Evolutionary conservation across 2,113 vertebrate genomes (phyloP).

Genomic region (Isurus oxyrinchus): DNA sequence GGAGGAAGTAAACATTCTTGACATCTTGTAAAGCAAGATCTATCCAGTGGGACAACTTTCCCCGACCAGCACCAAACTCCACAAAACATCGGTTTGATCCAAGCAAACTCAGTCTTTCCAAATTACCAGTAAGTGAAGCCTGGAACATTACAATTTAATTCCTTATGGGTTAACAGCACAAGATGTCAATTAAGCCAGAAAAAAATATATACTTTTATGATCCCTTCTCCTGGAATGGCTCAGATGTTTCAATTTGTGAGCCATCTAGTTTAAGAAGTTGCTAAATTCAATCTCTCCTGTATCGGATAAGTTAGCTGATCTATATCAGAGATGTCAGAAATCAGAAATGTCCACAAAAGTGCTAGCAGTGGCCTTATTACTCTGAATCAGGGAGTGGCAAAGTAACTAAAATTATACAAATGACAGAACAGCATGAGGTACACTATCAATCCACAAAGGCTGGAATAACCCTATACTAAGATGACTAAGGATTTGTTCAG

Average conservation of each 20-base stretch:
- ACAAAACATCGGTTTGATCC: constrained; percentile 74
- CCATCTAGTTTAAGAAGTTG: not conserved
- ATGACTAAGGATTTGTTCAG: not conserved
- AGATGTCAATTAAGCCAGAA: not conserved
- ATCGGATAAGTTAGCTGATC: not conserved
- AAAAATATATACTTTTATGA: not conserved
- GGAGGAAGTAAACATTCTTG: constrained; percentile 71
- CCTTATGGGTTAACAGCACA: not conserved
- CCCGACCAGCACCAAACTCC: constrained; percentile 91
- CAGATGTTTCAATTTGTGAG: not conserved
- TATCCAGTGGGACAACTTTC: constrained; percentile 94
- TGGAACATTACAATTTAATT: constrained; percentile 47
- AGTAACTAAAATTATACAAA: not conserved
- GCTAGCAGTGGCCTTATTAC: not conserved
- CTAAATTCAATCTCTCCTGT: not conserved
- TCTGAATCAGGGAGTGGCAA: not conserved
- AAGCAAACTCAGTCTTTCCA: constrained; percentile 79
- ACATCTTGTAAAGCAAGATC: constrained; percentile 68
- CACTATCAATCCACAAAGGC: not conserved
- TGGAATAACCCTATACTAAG: not conserved
- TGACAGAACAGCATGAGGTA: not conserved
- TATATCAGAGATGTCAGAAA: not conserved
- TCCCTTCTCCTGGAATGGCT: not conserved
- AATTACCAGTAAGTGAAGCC: constrained; percentile 88
- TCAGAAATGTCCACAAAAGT: not conserved